Percentiles rank a stretch among this genome's conserved stretches.
These are phyloP conservation scores for Meriones unguiculatus DNA, from an alignment of 2,113 vertebrate species.

Conservation along the genomic window DNA sequence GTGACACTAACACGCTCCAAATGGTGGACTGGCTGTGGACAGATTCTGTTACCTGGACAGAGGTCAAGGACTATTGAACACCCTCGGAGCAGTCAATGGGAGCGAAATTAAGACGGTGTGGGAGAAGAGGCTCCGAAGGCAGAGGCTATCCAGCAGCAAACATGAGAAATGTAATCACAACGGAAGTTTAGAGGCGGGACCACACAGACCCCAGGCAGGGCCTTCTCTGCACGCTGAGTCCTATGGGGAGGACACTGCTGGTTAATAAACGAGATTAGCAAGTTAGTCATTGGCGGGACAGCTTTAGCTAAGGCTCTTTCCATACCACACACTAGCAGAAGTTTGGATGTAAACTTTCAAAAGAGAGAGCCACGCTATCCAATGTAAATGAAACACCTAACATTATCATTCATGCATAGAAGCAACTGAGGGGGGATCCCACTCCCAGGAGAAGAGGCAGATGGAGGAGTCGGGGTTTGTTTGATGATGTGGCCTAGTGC, in stretches of 20 bases:
- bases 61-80: background rate
- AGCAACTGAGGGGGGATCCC: background rate
- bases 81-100: background rate
- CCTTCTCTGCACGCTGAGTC: background rate
- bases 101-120: background rate
- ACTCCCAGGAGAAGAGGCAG: background rate
- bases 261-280: background rate
- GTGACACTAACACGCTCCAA: background rate
- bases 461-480: background rate
- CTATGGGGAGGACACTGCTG: background rate
- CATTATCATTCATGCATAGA: background rate
- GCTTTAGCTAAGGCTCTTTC: background rate
- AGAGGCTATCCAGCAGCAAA: background rate
- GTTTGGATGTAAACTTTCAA: background rate
- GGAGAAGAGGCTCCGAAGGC: background rate
- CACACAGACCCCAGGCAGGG: background rate
- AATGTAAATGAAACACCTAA: background rate
- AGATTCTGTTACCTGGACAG: background rate
- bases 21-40: background rate
- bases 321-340: background rate
- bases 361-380: background rate
- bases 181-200: background rate
- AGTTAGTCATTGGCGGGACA: background rate
- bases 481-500: conserved; percentile 1
- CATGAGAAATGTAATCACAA: background rate